These are phyloP conservation scores for Drosophila fulvimacula DNA, from an alignment of 2,888 invertebrate species.

Conservation along the genomic window DNA sequence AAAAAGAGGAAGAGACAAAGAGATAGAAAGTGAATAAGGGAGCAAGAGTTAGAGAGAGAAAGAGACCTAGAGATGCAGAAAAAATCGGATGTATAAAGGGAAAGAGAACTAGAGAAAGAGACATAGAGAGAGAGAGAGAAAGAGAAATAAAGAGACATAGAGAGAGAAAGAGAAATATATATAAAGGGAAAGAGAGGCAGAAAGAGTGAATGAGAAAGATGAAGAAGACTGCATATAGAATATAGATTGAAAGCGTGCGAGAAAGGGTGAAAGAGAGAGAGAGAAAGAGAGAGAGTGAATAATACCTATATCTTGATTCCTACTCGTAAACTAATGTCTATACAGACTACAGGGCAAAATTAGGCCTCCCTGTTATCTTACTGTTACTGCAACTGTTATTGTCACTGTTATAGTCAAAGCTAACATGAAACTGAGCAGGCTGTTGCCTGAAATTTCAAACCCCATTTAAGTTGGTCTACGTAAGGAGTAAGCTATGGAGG, in stretches of 20 bases:
- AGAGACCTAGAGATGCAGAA: neutral
- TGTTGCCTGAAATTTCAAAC: neutral
- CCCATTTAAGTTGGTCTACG: neutral
- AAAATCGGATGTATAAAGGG: neutral
- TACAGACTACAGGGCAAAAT: neutral
- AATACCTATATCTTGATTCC: too few species aligned
- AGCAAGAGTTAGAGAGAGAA: neutral
- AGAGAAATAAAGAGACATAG: neutral
- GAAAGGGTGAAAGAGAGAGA: neutral
- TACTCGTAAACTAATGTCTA: too few species aligned
- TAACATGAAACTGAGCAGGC: too few species aligned
- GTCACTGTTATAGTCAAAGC: neutral
- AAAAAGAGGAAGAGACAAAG: too few species aligned
- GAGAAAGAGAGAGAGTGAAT: too few species aligned
- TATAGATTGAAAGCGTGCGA: too few species aligned
- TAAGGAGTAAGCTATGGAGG: neutral
- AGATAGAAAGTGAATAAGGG: too few species aligned
- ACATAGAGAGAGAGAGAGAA: neutral
- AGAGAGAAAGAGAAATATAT: neutral
- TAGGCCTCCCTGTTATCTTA: neutral
- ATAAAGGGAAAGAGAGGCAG: neutral
- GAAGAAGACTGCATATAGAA: too few species aligned
- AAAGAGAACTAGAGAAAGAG: neutral
- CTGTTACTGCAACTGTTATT: neutral
- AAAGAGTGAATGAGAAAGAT: neutral